These are phyloP conservation scores for Equus quagga DNA, from an alignment of 2,113 vertebrate genomes.

Conservation along the genomic window DNA sequence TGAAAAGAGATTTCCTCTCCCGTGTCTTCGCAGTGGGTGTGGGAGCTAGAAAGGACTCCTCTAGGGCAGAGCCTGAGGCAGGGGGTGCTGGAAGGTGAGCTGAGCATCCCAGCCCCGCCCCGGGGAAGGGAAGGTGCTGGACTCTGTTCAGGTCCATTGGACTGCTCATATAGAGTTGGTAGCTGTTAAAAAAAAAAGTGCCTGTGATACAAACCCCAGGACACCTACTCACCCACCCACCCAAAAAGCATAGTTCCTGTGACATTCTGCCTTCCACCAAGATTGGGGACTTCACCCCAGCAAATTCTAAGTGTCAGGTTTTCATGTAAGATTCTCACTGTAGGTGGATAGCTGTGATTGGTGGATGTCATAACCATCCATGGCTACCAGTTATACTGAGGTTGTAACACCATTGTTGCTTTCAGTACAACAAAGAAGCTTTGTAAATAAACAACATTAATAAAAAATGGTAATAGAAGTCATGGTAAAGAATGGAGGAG, in stretches of 20 bases:
- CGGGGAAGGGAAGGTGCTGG: background rate
- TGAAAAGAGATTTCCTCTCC: background rate
- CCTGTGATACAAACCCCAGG: constrained; percentile 40
- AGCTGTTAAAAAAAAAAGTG: constrained; percentile 39
- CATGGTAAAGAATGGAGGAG: background rate
- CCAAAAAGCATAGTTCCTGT: constrained; percentile 86
- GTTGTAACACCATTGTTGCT: constrained; percentile 94
- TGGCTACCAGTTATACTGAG: constrained; percentile 89
- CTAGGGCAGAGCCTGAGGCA: background rate
- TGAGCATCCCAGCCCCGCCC: background rate
- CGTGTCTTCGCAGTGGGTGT: background rate
- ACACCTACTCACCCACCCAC: constrained; percentile 55
- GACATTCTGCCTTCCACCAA: constrained; percentile 88
- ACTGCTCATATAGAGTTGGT: constrained; percentile 85
- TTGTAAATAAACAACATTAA: constrained; percentile 95
- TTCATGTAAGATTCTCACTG: constrained; percentile 88
- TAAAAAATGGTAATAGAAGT: background rate
- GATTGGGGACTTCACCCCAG: constrained; percentile 83
- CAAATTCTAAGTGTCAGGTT: constrained; percentile 88
- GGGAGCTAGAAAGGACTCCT: background rate
- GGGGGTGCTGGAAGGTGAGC: background rate
- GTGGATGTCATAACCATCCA: constrained; percentile 87
- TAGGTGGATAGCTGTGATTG: constrained; percentile 87
- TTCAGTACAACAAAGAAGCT: constrained; percentile 89
- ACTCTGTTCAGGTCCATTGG: constrained; percentile 87